Evolutionary conservation across 2,888 invertebrate species (phyloP).

Genomic region (Rhorus exstirpatorius): DNA sequence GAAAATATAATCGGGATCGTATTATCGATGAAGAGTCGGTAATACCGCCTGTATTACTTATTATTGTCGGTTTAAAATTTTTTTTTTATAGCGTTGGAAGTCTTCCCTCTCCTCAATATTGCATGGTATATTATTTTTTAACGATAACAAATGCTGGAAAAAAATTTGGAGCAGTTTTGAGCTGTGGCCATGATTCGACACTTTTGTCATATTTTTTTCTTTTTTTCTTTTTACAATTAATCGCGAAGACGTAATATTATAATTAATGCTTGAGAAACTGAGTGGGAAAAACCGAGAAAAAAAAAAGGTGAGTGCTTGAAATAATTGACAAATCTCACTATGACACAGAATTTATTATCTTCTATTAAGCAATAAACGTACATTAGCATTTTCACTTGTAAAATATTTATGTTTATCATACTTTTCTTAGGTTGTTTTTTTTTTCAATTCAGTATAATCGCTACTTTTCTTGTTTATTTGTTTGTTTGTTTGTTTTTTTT

Average conservation of each 20-base stretch:
- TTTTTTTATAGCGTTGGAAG: too few species aligned
- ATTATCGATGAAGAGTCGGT: too few species aligned
- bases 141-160: too few species aligned
- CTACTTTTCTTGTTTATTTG: slow-evolving; percentile 64
- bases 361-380: slow-evolving; percentile 83
- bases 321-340: slow-evolving; percentile 67
- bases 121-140: too few species aligned
- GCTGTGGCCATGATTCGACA: too few species aligned
- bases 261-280: neutral
- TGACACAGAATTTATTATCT: slow-evolving; percentile 84
- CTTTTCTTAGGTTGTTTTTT: slow-evolving; percentile 65
- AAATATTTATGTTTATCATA: slow-evolving; percentile 82
- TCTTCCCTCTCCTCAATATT: too few species aligned
- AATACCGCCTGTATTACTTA: too few species aligned
- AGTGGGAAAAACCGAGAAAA: neutral
- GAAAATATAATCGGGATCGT: too few species aligned
- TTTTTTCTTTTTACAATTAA: neutral
- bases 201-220: too few species aligned
- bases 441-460: slow-evolving; percentile 71
- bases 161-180: too few species aligned
- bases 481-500: slow-evolving; percentile 36
- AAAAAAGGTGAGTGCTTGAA: slow-evolving; percentile 37
- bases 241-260: too few species aligned
- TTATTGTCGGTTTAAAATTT: too few species aligned
- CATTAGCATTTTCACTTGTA: slow-evolving; percentile 83